A percentile compares a stretch with the other conserved stretches of the same genome.
phyloP scores from a whole-genome alignment of 64 coral and sea anemone species.

The Pocillopora damicornis region DNA sequence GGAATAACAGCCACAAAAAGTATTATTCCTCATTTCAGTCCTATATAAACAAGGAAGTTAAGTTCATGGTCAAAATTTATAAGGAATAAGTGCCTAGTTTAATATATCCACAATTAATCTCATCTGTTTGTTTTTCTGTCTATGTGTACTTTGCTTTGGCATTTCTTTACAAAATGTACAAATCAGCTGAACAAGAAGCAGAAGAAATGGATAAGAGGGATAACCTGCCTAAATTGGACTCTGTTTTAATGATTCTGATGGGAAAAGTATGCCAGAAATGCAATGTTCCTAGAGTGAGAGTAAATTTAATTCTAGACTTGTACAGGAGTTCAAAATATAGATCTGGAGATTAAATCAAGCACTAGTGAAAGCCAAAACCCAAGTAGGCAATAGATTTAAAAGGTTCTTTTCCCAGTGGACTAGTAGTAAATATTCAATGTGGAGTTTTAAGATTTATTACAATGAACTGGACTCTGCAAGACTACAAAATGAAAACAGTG shows the following conservation, averaged over 20 bases:
- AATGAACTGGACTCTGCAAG: slow-evolving; percentile 12
- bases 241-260: neutral
- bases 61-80: too few species aligned
- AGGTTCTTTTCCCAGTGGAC: neutral
- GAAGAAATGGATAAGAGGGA: neutral
- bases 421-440: slow-evolving; percentile 1
- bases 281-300: slow-evolving; percentile 1
- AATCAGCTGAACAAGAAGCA: neutral
- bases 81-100: too few species aligned
- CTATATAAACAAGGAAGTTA: too few species aligned
- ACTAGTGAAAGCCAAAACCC: neutral
- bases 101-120: too few species aligned
- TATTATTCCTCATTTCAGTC: too few species aligned
- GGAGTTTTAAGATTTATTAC: slow-evolving; percentile 32
- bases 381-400: slow-evolving; percentile 10
- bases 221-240: neutral
- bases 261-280: slow-evolving; percentile 3
- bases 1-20: too few species aligned
- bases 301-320: slow-evolving; percentile 6
- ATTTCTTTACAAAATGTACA: neutral
- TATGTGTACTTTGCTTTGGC: neutral
- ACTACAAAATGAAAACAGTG: slow-evolving; percentile 1
- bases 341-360: neutral
- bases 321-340: slow-evolving; percentile 6
- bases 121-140: too few species aligned